phyloP scores from a whole-genome alignment of 2,888 invertebrate genomes.

The Ischnus inquisitorius region DNA sequence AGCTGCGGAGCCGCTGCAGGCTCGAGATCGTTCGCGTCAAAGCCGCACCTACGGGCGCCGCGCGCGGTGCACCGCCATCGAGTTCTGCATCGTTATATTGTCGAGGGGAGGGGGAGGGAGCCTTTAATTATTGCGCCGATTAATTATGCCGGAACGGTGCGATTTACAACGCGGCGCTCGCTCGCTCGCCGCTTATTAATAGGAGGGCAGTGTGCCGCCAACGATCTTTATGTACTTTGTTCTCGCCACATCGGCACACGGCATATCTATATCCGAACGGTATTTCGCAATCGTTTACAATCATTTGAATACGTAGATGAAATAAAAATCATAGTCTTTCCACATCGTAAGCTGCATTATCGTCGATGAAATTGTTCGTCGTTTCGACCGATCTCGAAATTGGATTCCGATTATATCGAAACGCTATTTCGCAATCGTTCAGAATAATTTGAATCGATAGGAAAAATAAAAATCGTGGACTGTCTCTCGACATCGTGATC shows the following conservation, averaged over 20 bases:
- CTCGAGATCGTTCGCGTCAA: conserved; percentile 46
- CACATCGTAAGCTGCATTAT: background rate
- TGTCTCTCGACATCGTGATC: background rate
- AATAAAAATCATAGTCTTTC: too few species aligned
- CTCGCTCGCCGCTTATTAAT: conserved; percentile 57
- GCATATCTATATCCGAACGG: conserved; percentile 11
- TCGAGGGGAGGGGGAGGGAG: conserved; percentile 43
- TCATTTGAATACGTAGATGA: conserved; percentile 9
- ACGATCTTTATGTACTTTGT: conserved; percentile 53
- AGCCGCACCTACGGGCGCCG: conserved; percentile 64
- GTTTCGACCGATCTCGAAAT: background rate
- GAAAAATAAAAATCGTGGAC: background rate
- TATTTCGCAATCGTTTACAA: conserved; percentile 30
- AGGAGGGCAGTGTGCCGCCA: conserved; percentile 51
- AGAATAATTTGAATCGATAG: too few species aligned
- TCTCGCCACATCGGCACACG: conserved; percentile 3
- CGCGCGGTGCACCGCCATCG: conserved; percentile 34
- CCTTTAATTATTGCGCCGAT: conserved; percentile 69
- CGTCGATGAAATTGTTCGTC: background rate
- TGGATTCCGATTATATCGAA: background rate
- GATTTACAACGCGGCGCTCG: conserved; percentile 54
- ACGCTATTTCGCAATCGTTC: conserved; percentile 35
- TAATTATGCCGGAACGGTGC: conserved; percentile 69
- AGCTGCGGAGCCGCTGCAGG: background rate
- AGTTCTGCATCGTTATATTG: conserved; percentile 58